Evolutionary conservation across 1,140 invertebrate species (phyloP).

Genomic region (Lethrus apterus): DNA sequence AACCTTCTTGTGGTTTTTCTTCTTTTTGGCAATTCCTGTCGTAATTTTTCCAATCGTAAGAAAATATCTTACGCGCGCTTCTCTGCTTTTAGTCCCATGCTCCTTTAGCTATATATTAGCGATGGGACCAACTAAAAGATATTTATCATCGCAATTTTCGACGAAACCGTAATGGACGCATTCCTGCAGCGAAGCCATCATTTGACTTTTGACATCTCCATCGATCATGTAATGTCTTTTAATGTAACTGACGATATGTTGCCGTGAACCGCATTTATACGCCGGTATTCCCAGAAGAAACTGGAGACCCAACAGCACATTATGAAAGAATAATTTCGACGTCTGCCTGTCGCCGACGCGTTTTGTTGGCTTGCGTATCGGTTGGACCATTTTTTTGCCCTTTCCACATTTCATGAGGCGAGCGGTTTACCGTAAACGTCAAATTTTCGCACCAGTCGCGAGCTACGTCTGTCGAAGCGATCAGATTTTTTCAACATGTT

Average conservation of each 20-base stretch:
- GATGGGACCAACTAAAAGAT: constrained; percentile 2
- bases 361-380: no score
- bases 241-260: not conserved
- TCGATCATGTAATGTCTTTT: constrained; percentile 5
- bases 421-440: no score
- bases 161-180: constrained; percentile 8
- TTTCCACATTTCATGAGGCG: no score
- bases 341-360: no score
- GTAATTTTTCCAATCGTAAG: constrained; percentile 3
- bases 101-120: not conserved
- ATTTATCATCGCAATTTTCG: not conserved
- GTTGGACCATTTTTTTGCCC: no score
- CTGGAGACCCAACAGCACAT: constrained; percentile 4
- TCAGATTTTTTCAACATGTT: no score
- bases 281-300: not conserved
- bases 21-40: no score
- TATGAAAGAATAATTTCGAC: constrained; percentile 9
- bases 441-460: no score
- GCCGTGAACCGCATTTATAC: not conserved
- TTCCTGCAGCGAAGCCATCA: not conserved
- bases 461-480: no score
- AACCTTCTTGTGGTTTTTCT: no score
- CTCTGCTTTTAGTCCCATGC: not conserved
- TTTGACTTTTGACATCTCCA: constrained; percentile 6
- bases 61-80: not conserved